Percentiles rank a stretch among this genome's conserved stretches.
Conservation (phyloP, 2,113 vertebrate genomes). For the Archilochus colubris region DNA sequence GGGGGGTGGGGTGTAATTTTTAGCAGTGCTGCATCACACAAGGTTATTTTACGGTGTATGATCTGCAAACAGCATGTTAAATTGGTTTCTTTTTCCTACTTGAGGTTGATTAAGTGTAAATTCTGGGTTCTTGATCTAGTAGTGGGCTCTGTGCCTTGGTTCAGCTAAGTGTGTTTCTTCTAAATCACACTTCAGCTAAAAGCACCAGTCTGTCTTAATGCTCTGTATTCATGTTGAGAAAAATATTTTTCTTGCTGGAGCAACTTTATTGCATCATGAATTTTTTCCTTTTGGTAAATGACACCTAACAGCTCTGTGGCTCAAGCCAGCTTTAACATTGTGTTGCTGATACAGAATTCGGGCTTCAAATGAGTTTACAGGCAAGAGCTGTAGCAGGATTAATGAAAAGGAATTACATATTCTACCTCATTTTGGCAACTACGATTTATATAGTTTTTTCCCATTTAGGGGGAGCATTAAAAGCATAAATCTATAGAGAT, state of each 20-base stretch:
- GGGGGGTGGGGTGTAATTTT: background rate
- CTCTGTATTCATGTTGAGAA: background rate
- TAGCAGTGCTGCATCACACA: background rate
- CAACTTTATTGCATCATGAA: background rate
- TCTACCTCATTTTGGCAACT: background rate
- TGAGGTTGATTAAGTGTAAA: slow-evolving; percentile 36
- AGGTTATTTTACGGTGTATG: background rate
- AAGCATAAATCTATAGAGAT: background rate
- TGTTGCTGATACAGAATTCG: background rate
- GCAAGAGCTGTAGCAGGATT: background rate
- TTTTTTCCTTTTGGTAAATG: background rate
- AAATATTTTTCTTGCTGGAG: background rate
- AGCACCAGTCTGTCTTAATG: background rate
- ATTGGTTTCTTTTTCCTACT: slow-evolving; percentile 41
- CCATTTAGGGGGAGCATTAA: background rate
- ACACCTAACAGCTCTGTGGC: background rate
- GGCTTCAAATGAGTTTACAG: background rate
- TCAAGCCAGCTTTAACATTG: background rate
- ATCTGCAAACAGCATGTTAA: slow-evolving; percentile 23
- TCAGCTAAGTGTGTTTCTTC: background rate
- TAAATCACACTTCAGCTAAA: background rate
- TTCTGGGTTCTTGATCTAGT: slow-evolving; percentile 22
- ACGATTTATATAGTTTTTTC: background rate
- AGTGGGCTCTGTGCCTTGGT: background rate
- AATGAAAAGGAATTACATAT: background rate